A percentile compares a stretch with the other conserved stretches of the same genome.
These are phyloP conservation scores for Diadegma fenestrale DNA, from an alignment of 2,888 invertebrate genomes.

Conservation along the genomic window DNA sequence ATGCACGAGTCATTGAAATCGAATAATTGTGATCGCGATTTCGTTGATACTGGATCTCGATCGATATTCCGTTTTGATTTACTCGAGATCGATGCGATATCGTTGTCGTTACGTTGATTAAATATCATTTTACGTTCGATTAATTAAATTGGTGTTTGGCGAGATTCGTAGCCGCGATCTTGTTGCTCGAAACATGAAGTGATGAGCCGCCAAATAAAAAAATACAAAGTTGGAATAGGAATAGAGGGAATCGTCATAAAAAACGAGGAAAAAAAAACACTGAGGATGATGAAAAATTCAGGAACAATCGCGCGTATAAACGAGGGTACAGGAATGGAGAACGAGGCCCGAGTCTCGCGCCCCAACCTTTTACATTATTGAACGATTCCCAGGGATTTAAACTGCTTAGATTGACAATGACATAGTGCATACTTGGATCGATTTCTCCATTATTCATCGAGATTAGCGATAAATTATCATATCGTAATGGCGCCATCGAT, in stretches of 20 bases:
- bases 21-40: background rate
- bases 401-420: slow-evolving; percentile 80
- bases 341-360: slow-evolving; percentile 44
- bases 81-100: background rate
- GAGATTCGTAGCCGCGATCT: background rate
- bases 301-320: slow-evolving; percentile 42
- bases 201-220: background rate
- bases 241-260: slow-evolving; percentile 5
- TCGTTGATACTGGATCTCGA: background rate
- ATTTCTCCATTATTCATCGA: slow-evolving; percentile 81
- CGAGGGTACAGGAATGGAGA: background rate
- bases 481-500: slow-evolving; percentile 80
- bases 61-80: background rate
- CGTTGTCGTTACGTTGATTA: background rate
- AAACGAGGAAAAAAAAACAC: background rate
- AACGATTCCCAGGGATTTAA: slow-evolving; percentile 77
- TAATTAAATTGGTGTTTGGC: background rate
- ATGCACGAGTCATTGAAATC: background rate
- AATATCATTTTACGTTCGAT: background rate
- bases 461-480: slow-evolving; percentile 83
- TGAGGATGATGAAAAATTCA: slow-evolving; percentile 26
- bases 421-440: slow-evolving; percentile 76
- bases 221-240: background rate
- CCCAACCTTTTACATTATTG: slow-evolving; percentile 80
- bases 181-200: background rate